Conservation (phyloP, 2,797 vertebrate species). For the Sebastes minor region DNA sequence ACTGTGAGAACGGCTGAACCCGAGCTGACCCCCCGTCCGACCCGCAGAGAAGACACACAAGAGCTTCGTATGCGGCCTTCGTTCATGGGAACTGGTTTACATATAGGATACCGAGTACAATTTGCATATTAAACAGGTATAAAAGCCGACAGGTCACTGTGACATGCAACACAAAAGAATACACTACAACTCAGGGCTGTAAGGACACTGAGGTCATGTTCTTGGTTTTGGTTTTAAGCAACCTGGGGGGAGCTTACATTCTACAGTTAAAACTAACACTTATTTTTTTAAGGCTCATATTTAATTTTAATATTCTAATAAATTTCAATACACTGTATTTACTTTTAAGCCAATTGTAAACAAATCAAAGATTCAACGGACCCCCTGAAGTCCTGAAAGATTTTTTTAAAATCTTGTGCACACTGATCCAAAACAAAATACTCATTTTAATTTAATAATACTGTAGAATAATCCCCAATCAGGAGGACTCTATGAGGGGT, state of each 20-base stretch:
- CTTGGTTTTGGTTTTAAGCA: not conserved
- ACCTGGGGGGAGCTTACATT: not conserved
- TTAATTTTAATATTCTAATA: not conserved
- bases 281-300: not conserved
- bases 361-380: not conserved
- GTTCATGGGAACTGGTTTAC: not conserved
- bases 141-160: not conserved
- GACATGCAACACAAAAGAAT: not conserved
- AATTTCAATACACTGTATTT: not conserved
- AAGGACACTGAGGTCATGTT: not conserved
- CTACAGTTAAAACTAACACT: not conserved
- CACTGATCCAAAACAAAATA: not conserved
- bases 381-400: not conserved
- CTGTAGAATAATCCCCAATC: no score
- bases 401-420: not conserved
- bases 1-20: constrained; percentile 42
- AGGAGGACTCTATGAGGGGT: no score
- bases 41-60: constrained; percentile 35
- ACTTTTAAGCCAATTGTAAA: not conserved
- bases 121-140: not conserved
- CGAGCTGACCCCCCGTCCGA: constrained; percentile 37
- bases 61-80: not conserved
- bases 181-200: not conserved
- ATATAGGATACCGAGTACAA: not conserved
- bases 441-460: not conserved